Percentiles rank a stretch among this genome's conserved stretches.
Evolutionary conservation across 2,113 vertebrate genomes (phyloP).

Genomic region (Tringa solitaria): DNA sequence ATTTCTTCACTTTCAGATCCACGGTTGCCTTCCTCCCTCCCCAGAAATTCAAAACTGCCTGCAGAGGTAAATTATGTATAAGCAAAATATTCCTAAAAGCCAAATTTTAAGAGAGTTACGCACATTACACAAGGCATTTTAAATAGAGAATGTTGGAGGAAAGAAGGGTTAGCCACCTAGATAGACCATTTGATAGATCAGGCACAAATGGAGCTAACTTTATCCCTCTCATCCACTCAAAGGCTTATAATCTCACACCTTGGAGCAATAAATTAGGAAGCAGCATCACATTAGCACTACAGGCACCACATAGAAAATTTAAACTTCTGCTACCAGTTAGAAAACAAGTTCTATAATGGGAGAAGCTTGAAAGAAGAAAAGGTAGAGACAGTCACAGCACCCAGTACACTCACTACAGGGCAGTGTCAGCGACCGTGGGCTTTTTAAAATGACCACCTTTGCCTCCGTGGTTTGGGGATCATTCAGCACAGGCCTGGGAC

Average conservation of each 20-base stretch:
- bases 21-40: neutral
- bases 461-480: neutral
- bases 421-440: neutral
- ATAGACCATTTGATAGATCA: conserved; percentile 35
- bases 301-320: neutral
- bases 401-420: neutral
- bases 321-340: neutral
- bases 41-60: neutral
- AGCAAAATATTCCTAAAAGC: conserved; percentile 36
- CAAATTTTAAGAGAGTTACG: neutral
- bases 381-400: neutral
- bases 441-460: neutral
- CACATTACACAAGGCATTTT: neutral
- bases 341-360: neutral
- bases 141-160: neutral
- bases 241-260: conserved; percentile 45
- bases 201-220: conserved; percentile 44
- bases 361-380: neutral
- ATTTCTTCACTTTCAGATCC: neutral
- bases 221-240: conserved; percentile 54
- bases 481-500: neutral
- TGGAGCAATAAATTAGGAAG: conserved; percentile 32
- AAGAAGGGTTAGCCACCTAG: neutral
- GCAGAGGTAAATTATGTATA: conserved; percentile 14
- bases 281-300: neutral